Percentiles rank a stretch among this genome's conserved stretches.
Conservation (phyloP, 2,113 vertebrate species). For the Camelus bactrianus region DNA sequence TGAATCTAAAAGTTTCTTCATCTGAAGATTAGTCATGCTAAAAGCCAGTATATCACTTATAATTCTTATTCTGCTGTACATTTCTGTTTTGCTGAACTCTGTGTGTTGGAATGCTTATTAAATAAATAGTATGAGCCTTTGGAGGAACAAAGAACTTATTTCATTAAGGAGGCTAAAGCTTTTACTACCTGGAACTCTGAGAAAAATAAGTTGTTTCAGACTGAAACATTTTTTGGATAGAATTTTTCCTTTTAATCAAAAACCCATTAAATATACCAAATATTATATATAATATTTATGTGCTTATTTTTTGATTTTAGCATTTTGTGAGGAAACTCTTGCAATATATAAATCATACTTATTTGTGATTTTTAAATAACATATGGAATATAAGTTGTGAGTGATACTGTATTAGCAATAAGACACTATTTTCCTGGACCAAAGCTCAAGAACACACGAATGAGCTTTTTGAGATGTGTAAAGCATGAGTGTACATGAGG, state of each 20-base stretch:
- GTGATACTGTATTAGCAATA: neutral
- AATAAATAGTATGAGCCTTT: neutral
- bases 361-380: neutral
- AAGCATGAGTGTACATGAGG: neutral
- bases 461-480: neutral
- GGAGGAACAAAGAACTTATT: neutral
- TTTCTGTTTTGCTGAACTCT: neutral
- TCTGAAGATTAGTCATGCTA: constrained; percentile 9
- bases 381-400: neutral
- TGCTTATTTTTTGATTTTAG: neutral
- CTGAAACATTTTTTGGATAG: constrained; percentile 1
- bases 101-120: neutral
- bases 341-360: neutral
- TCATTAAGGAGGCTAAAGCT: constrained; percentile 16
- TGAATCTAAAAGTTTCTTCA: constrained; percentile 45
- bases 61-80: neutral
- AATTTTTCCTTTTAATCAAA: neutral
- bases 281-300: neutral
- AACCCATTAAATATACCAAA: neutral
- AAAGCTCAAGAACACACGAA: neutral
- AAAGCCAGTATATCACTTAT: constrained; percentile 6
- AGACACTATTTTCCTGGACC: neutral
- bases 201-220: constrained; percentile 5
- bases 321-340: neutral
- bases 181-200: neutral